Percentiles rank a stretch among this genome's conserved stretches.
Evolutionary conservation across 2,797 vertebrate genomes (phyloP).

Genomic region (Darevskia mixta): DNA sequence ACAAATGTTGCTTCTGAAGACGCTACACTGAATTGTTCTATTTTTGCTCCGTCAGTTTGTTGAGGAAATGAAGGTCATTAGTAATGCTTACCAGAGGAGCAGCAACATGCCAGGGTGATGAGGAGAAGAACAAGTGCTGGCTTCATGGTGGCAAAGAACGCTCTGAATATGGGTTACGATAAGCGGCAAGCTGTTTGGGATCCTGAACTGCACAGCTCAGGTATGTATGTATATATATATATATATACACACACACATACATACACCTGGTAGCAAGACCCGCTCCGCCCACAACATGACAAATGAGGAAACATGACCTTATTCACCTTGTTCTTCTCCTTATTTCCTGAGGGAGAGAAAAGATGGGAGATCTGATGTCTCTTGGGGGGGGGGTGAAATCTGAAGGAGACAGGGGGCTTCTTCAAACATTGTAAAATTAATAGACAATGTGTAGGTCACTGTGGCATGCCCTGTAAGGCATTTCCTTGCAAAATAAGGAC

Average conservation of each 20-base stretch:
- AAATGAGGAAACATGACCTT: neutral
- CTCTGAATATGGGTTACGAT: neutral
- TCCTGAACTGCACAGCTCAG: neutral
- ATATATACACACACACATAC: neutral
- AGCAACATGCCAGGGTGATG: neutral
- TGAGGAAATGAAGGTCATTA: neutral
- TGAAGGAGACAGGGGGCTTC: neutral
- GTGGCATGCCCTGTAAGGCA: neutral
- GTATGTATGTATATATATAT: neutral
- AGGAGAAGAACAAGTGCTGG: neutral
- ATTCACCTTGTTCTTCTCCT: neutral
- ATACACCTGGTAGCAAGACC: neutral
- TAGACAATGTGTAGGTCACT: too few relatives aligned
- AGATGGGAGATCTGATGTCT: neutral
- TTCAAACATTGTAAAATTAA: neutral
- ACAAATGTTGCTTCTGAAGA: neutral
- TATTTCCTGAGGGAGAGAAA: neutral
- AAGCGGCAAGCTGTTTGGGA: neutral
- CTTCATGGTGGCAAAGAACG: conserved; percentile 4
- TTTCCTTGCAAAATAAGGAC: neutral
- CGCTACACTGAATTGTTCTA: neutral
- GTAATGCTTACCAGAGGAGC: conserved; percentile 6
- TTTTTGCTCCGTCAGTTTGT: neutral
- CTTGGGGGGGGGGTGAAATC: neutral
- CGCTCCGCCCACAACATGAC: neutral